Base-by-base conservation (phyloP, 1,140 invertebrate genomes). In the Drosophila varians region DNA sequence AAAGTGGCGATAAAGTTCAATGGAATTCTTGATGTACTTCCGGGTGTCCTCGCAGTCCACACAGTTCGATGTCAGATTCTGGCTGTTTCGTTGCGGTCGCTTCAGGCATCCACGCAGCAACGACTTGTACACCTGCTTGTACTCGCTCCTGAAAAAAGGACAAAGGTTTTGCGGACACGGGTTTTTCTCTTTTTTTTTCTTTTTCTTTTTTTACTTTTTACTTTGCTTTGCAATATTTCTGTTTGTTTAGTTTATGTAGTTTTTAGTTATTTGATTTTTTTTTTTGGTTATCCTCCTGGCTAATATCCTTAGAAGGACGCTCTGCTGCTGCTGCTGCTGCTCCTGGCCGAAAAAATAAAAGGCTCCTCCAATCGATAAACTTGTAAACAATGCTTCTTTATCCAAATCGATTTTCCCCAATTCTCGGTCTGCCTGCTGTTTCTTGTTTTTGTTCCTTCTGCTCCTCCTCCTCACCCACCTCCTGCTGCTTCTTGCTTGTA, bases 1-100 rank as follows among this genome's bases (percentile, higher is more conserved):
- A 43, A 90, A 91, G 56, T 91, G 89, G 6, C 82, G 87, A 71
- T 78, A 91, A 12, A 90, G 54, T 49, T 89, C 90, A 31, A 90
- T 91, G 23, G 89, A 90, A 28, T 62, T 87, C 43, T 90, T 90
- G 11, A 90, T 88, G 47, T 90, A 91, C 53, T 90, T 90, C 40
- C 90, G 77, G 28, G 90, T 90, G 19, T 90, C 84, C 74, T 91
- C 90, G 55, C 90, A 91, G 28, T 89, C 86, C n/a, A 78, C 69
- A 34, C 90, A 90, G 69, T 90, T 90, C 12, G 57, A 62, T 16
- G 86, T 77, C 42, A 90, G 53, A 47, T 90, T 89, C 46, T 90
- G 89, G 55, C 78, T 82, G 49, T 89, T 89, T 11, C 90, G 66
- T 36, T 91, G 89, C 18, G 89, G 88, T 34, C 90, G 71, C 64